Conservation (phyloP, 2,888 invertebrate species). For the Zaprionus obscuricornis region DNA sequence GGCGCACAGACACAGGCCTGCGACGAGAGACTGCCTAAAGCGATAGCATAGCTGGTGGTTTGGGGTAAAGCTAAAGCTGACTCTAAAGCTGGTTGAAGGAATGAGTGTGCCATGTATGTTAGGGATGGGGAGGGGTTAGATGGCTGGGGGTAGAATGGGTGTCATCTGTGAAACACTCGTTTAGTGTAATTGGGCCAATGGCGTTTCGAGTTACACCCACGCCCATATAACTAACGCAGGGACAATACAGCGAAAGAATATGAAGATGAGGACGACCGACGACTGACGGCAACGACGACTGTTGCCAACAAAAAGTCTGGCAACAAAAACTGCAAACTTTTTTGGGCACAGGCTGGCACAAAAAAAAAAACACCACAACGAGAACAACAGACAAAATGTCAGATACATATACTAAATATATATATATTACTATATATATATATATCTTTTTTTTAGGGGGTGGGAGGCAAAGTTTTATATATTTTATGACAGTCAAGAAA, state of each 20-base stretch:
- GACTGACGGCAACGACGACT: slow-evolving; percentile 27
- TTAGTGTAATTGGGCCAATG: slow-evolving; percentile 78
- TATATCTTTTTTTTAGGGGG: slow-evolving; percentile 48
- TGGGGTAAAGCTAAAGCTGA: slow-evolving; percentile 9
- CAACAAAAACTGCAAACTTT: slow-evolving; percentile 71
- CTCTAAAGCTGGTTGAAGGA: not conserved
- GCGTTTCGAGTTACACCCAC: slow-evolving; percentile 66
- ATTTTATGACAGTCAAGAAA: slow-evolving; percentile 70
- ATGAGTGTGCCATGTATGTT: too few species aligned
- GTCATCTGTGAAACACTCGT: slow-evolving; percentile 73
- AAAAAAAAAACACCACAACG: slow-evolving; percentile 32
- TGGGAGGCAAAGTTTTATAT: slow-evolving; percentile 70
- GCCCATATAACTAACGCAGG: slow-evolving; percentile 56
- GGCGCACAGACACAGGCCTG: slow-evolving; percentile 36
- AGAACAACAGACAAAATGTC: slow-evolving; percentile 39
- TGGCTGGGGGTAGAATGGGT: slow-evolving; percentile 1
- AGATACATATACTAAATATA: slow-evolving; percentile 7
- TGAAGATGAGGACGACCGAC: too few species aligned
- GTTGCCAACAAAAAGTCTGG: slow-evolving; percentile 60
- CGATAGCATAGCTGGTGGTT: slow-evolving; percentile 18
- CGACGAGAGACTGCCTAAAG: slow-evolving; percentile 30
- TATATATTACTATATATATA: slow-evolving; percentile 3
- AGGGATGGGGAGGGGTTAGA: not conserved
- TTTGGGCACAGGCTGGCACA: slow-evolving; percentile 25
- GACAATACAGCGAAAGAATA: too few species aligned